Evolutionary conservation across 2,888 invertebrate species (phyloP), one percentile per base, ranked within the genome.

Genomic region (Volucella inanis): DNA sequence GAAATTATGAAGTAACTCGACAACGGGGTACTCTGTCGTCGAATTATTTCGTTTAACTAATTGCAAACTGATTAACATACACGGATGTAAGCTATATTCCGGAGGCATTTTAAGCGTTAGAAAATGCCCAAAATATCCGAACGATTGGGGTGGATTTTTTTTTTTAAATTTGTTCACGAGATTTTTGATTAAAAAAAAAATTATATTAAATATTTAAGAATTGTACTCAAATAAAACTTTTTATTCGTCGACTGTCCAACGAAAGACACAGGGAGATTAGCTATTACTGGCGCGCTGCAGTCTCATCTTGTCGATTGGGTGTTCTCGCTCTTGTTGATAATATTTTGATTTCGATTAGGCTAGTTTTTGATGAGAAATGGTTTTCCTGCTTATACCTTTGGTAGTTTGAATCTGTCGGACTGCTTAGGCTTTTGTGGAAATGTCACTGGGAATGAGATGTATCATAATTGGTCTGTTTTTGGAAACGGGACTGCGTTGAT

Each of bases 191-290:
- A 52, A 31, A 31, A 31, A 31, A 52, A 22, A 1, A 31, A 31
- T n/a, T n/a, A n/a, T n/a, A 31, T 31, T 31, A 31, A 31, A 31
- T 31, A 31, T 31, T 31, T 31, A 31, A 31, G 31, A 82, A 72
- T 71, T 71, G 61, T 61, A 45, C 54, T 72, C 41, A 70, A 74
- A 82, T 64, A 64, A 71, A 75, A 79, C 49, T 59, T 50, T 31
- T 31, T 41, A 74, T 79, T 70, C 70, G 70, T 78, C 64, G 64
- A 80, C 75, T 84, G 75, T 65, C 54, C 62, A 47, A 65, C 79
- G 71, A 84, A 70, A 76, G 59, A 80, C 84, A 84, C 80, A 55
- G 80, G 49, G 67, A 75, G 84, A 84, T 84, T 80, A 84, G 70
- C 80, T 80, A 61, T 61, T 62, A 61, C 64, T 84, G 79, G 55